phyloP scores from a whole-genome alignment of 2,113 vertebrate genomes.

The Hymenochirus boettgeri region DNA sequence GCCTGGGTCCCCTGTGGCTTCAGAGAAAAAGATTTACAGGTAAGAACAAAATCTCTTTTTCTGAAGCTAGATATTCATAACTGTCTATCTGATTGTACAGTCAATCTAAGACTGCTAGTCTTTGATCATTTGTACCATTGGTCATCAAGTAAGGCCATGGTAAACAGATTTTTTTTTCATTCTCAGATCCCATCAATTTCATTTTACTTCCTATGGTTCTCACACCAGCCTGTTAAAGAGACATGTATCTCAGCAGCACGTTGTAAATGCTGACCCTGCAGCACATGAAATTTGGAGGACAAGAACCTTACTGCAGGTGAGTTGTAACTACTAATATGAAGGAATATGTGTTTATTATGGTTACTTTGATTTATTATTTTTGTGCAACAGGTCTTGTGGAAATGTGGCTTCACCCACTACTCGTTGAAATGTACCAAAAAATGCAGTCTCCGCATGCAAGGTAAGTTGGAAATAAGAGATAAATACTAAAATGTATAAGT shows the following conservation, averaged over 20 bases:
- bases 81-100: too few relatives aligned
- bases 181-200: conserved; percentile 69
- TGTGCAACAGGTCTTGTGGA: conserved; percentile 86
- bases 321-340: neutral
- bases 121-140: too few relatives aligned
- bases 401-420: conserved; percentile 97
- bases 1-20: too few relatives aligned
- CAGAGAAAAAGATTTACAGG: too few relatives aligned
- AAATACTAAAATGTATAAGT: too few relatives aligned
- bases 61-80: too few relatives aligned
- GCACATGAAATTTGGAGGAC: conserved; percentile 97
- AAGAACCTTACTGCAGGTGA: conserved; percentile 80
- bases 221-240: conserved; percentile 85
- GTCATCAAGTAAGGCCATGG: too few relatives aligned
- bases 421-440: conserved; percentile 94
- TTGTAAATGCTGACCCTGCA: conserved; percentile 85
- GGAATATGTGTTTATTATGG: neutral
- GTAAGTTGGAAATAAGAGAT: too few relatives aligned
- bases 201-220: conserved; percentile 81
- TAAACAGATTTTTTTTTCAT: neutral
- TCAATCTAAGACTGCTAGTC: too few relatives aligned
- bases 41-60: too few relatives aligned
- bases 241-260: conserved; percentile 88
- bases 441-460: conserved; percentile 95
- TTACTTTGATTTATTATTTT: neutral